A percentile compares a stretch with the other conserved stretches of the same genome.
phyloP scores from a whole-genome alignment of 2,113 vertebrate genomes.

The Eudorcas thomsonii region DNA sequence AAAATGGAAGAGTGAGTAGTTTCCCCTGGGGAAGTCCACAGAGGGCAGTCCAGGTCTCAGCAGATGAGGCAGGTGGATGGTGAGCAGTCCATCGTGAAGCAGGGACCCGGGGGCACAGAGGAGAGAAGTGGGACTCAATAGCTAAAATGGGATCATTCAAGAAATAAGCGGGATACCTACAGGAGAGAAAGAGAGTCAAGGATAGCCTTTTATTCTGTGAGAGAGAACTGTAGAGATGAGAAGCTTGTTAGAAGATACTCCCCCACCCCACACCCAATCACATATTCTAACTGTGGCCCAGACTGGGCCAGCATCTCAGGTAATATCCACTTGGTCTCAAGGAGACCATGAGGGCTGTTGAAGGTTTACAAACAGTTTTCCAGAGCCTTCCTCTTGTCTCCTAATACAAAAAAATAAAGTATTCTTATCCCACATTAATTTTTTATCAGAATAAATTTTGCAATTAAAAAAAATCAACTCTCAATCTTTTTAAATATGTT shows the following conservation, averaged over 20 bases:
- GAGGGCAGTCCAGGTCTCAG: background rate
- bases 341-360: background rate
- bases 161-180: background rate
- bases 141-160: background rate
- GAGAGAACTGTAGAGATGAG: background rate
- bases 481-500: constrained; percentile 62
- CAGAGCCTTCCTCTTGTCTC: background rate
- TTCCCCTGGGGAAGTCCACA: background rate
- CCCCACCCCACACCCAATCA: background rate
- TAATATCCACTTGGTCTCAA: background rate
- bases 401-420: background rate
- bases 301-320: background rate
- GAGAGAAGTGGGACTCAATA: background rate
- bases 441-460: constrained; percentile 59
- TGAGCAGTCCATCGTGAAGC: background rate
- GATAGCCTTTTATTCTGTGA: background rate
- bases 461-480: constrained; percentile 60
- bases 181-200: background rate
- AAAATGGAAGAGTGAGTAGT: background rate
- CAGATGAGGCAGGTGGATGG: background rate
- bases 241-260: background rate
- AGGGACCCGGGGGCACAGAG: background rate
- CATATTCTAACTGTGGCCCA: background rate
- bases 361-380: background rate
- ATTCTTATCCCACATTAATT: constrained; percentile 58